A percentile compares a stretch with the other conserved stretches of the same genome.
phyloP scores from a whole-genome alignment of 2,888 invertebrate genomes.

The Drymonia ruficornis region DNA sequence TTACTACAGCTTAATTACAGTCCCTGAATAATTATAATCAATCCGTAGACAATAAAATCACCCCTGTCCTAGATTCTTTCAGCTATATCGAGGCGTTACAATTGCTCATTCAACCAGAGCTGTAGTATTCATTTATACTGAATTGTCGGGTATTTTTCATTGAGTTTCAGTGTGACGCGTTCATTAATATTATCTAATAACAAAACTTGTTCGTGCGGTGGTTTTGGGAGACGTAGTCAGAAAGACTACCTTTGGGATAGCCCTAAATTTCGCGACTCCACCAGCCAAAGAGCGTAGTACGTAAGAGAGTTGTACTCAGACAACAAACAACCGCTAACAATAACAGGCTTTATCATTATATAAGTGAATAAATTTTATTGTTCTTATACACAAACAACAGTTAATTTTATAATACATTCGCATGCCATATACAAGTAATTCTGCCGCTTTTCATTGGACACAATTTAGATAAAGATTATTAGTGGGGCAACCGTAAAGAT shows the following conservation, averaged over 20 bases:
- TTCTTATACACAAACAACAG: slow-evolving; percentile 37
- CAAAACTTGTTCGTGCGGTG: not conserved
- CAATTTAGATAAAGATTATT: slow-evolving; percentile 76
- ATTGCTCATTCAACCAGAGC: slow-evolving; percentile 11
- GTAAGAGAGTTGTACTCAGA: slow-evolving; percentile 22
- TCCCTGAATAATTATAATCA: not conserved
- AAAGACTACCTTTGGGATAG: slow-evolving; percentile 53
- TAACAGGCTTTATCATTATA: slow-evolving; percentile 46
- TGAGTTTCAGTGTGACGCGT: not conserved
- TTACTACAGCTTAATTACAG: not conserved
- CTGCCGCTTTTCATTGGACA: slow-evolving; percentile 57
- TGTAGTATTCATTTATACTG: slow-evolving; percentile 9
- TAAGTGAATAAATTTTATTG: slow-evolving; percentile 65
- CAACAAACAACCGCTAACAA: slow-evolving; percentile 49
- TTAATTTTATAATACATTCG: slow-evolving; percentile 59
- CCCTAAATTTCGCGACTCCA: slow-evolving; percentile 56
- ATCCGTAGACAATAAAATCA: not conserved
- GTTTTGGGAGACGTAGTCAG: not conserved
- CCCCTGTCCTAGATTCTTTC: slow-evolving; percentile 1
- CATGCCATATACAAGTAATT: slow-evolving; percentile 39
- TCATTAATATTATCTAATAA: not conserved
- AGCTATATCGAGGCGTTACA: slow-evolving; percentile 2
- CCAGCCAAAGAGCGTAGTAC: slow-evolving; percentile 55
- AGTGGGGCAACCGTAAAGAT: slow-evolving; percentile 64
- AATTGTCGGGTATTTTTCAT: not conserved